Conservation (phyloP, 2,113 vertebrate species). For the Limnothrissa miodon region DNA sequence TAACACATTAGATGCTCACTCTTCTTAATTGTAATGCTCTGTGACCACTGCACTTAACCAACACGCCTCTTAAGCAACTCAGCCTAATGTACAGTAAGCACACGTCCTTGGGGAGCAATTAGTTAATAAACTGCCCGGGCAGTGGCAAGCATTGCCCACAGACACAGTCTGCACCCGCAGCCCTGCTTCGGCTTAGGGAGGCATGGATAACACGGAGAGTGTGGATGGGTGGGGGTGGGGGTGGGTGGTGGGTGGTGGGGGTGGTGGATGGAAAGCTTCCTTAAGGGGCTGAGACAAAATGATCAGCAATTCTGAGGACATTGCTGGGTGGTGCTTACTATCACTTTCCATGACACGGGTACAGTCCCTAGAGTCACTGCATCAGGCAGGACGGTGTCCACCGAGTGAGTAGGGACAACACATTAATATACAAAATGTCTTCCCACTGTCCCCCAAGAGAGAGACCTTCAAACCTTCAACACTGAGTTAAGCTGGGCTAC, state of each 20-base stretch:
- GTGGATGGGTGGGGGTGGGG: not conserved
- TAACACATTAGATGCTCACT: slow-evolving; percentile 13
- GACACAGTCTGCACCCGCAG: not conserved
- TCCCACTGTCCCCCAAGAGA: not conserved
- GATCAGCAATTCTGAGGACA: not conserved
- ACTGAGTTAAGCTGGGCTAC: slow-evolving; percentile 21
- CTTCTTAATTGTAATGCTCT: not conserved
- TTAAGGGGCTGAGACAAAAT: not conserved
- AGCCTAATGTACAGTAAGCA: not conserved
- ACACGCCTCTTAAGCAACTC: not conserved
- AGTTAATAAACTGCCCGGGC: not conserved
- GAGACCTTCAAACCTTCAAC: slow-evolving; percentile 32
- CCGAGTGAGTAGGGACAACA: slow-evolving; percentile 12
- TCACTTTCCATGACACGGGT: not conserved
- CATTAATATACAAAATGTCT: slow-evolving; percentile 28
- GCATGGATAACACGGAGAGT: not conserved
- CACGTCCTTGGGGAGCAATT: slow-evolving; percentile 1
- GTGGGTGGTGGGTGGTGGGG: too few species aligned
- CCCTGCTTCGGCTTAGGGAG: not conserved
- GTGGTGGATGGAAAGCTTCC: too few species aligned
- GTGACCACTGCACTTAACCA: slow-evolving; percentile 11
- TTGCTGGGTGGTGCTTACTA: not conserved
- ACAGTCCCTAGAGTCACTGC: slow-evolving; percentile 33
- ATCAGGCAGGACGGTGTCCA: slow-evolving; percentile 24
- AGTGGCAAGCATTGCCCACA: not conserved